Percentiles rank a stretch among this genome's conserved stretches.
Conservation (phyloP, 2,113 vertebrate species). For the Micromys minutus region DNA sequence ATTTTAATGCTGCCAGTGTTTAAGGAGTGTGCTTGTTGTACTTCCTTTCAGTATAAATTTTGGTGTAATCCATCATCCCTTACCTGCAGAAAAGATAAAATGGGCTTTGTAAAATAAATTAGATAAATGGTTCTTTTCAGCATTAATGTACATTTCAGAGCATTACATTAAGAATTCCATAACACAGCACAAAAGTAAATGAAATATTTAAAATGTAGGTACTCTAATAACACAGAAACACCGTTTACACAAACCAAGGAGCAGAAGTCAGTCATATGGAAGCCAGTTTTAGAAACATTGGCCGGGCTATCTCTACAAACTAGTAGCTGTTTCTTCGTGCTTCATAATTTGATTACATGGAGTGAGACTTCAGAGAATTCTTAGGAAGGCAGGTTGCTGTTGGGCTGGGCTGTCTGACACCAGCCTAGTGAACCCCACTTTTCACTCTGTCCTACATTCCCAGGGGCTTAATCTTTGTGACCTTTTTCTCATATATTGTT, state of each 20-base stretch:
- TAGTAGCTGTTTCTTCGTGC: neutral
- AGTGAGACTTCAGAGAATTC: neutral
- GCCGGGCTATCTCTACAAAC: conserved; percentile 35
- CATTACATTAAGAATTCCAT: conserved; percentile 73
- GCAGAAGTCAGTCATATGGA: conserved; percentile 1
- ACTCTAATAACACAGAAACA: conserved; percentile 32
- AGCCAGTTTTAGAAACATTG: conserved; percentile 64
- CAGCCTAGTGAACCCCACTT: accelerated
- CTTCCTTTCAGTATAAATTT: conserved; percentile 22
- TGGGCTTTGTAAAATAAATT: conserved; percentile 27
- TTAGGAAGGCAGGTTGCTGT: neutral
- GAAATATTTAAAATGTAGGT: conserved; percentile 65
- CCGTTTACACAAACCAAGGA: conserved; percentile 59
- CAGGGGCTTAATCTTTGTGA: neutral
- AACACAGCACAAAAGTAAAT: conserved; percentile 62
- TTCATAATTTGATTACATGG: neutral
- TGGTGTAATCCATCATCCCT: conserved; percentile 52
- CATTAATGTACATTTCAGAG: conserved; percentile 70
- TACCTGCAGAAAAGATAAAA: conserved; percentile 72
- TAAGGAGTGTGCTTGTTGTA: neutral
- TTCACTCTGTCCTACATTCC: neutral
- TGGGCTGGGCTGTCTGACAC: neutral
- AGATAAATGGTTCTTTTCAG: conserved; percentile 52
- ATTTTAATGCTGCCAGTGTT: neutral
- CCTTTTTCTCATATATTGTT: neutral